These are phyloP conservation scores for Choloepus hoffmanni DNA, from an alignment of 2,113 vertebrate species.

Conservation along the genomic window DNA sequence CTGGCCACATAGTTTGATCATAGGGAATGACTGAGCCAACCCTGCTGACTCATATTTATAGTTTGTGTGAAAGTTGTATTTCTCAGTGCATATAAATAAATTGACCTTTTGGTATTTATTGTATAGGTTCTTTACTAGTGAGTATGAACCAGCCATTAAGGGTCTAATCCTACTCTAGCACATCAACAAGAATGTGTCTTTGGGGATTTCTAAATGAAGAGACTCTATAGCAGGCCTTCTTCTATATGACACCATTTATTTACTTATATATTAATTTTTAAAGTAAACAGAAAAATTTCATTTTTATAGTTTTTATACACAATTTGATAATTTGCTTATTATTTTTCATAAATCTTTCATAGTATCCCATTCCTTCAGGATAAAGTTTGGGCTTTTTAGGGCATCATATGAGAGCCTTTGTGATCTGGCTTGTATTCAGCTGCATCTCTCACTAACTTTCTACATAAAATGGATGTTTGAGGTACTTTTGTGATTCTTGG, in stretches of 20 bases:
- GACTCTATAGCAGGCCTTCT: background rate
- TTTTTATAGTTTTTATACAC: background rate
- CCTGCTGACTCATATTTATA: background rate
- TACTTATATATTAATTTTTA: background rate
- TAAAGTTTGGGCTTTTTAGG: background rate
- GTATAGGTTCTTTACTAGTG: background rate
- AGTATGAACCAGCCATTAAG: background rate
- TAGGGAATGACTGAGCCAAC: background rate
- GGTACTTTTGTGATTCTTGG: background rate
- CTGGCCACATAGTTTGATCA: background rate
- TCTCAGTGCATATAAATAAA: background rate
- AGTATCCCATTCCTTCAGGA: background rate
- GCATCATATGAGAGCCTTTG: background rate
- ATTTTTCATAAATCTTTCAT: background rate
- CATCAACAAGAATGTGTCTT: background rate
- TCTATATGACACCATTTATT: background rate
- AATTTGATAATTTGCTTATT: background rate
- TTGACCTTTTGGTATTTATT: background rate
- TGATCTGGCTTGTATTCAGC: background rate
- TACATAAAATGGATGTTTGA: background rate
- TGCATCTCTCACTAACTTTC: background rate
- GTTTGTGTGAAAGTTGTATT: conserved; percentile 17
- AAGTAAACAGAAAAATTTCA: background rate
- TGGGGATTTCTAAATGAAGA: background rate
- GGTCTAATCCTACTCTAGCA: background rate